Conservation (phyloP, 2,113 vertebrate genomes). For the Craseonycteris thonglongyai region DNA sequence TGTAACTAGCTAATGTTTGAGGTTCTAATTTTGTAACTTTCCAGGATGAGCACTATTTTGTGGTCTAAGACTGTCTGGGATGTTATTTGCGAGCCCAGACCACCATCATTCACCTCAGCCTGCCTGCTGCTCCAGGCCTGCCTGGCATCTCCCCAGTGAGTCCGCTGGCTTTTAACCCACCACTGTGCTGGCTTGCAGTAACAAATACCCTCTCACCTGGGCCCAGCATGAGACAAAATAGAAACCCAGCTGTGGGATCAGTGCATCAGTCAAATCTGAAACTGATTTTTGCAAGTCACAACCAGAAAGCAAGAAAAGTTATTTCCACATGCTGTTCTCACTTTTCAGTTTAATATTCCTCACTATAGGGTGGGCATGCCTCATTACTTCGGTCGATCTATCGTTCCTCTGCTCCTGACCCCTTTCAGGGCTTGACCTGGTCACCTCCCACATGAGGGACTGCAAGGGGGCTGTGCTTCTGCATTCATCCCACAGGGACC, state of each 20-base stretch:
- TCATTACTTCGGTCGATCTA: neutral
- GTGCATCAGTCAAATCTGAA: neutral
- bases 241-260: neutral
- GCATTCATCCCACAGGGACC: neutral
- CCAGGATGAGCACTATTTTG: constrained; percentile 5
- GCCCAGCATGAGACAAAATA: neutral
- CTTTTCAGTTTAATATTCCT: neutral
- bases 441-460: neutral
- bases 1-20: constrained; percentile 39
- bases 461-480: neutral
- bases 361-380: neutral
- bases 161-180: neutral
- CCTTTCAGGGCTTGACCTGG: neutral
- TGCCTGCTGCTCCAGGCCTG: neutral
- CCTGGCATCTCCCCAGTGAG: neutral
- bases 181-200: rapidly evolving
- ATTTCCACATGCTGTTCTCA: neutral
- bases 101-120: neutral
- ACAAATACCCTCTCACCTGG: neutral
- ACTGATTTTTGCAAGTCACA: neutral
- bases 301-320: neutral
- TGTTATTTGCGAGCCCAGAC: constrained; percentile 43
- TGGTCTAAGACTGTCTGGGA: neutral
- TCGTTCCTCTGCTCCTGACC: neutral
- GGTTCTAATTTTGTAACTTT: constrained; percentile 61